Percentiles rank a stretch among this genome's conserved stretches.
These are phyloP conservation scores for Eupithecia vulgata DNA, from an alignment of 2,888 invertebrate species.

Conservation along the genomic window DNA sequence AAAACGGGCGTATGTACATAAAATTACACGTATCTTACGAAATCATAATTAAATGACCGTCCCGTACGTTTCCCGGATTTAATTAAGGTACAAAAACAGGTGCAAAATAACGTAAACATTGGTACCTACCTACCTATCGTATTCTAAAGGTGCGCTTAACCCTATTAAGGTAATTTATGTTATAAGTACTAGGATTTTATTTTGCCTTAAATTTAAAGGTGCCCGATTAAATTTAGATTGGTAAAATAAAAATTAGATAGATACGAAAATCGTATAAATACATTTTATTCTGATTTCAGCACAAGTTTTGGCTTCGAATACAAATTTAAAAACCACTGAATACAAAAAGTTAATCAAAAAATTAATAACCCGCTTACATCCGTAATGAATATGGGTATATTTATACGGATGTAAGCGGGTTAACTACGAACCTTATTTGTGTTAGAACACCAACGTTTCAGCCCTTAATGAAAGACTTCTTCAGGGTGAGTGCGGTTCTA, in stretches of 20 bases:
- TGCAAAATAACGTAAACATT: conserved; percentile 12
- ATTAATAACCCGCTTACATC: no score
- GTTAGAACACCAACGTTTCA: no score
- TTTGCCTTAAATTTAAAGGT: not conserved
- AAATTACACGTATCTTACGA: conserved; percentile 21
- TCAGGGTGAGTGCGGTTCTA: no score
- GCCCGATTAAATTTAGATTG: not conserved
- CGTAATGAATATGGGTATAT: no score
- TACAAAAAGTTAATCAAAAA: no score
- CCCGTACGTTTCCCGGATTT: conserved; percentile 18
- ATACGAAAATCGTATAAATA: not conserved
- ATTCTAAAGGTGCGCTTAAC: conserved; percentile 1
- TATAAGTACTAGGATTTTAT: not conserved
- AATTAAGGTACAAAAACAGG: conserved; percentile 29
- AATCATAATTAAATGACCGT: conserved; percentile 32
- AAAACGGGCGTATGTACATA: conserved; percentile 7
- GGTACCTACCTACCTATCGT: not conserved
- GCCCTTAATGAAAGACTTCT: no score
- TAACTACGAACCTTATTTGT: no score
- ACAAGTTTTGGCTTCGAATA: no score
- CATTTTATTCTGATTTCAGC: no score
- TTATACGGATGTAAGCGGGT: no score
- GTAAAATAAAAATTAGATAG: not conserved
- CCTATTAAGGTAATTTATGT: not conserved
- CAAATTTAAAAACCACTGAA: no score